Base-by-base conservation (phyloP, 2,797 vertebrate species). In the Macroramphosus scolopax region DNA sequence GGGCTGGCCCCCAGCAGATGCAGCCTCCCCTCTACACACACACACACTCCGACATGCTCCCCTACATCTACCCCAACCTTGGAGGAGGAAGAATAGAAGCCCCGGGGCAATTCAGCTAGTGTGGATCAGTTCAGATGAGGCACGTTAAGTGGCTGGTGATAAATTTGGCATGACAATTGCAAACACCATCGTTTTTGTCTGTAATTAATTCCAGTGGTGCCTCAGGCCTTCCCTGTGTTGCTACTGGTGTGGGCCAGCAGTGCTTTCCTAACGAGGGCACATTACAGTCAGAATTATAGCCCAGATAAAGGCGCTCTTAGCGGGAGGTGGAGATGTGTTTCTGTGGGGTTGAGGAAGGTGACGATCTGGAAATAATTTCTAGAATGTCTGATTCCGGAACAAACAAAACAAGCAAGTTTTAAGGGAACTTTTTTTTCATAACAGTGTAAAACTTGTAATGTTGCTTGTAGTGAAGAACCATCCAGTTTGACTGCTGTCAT, bases 191-290 rank as follows among this genome's bases (percentile, higher is more conserved):
- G 91, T 93, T 96, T 96, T 94, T 95, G 91, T 92, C 91, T 87
- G 92, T 97, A 96, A 99, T 98, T 97, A 98, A 97, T 96, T 97
- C 94, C 94, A 95, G 82, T 90, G 93, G 91, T 89, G 94, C 95
- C 94, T 79, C 83, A 91, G 93, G 95, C 93, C 59, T 87, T 89
- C 84, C 88, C 78, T 56, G 77, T 87, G 77, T 90, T 84, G 70
- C 93, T 82, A 84, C 91, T 87, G 84, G 94, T 92, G 91, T 94
- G 93, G 87, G 91, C 90, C 87, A 87, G 89, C 83, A 90, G 91
- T 89, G 90, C 84, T 88, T 85, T 78, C 84, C 92, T 95, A 95
- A 96, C 93, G 91, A 96, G 93, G 89, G 86, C 91, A 89, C 92
- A 94, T 95, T 94, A 94, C 90, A 90, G 87, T 38, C 55, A 87